Conservation (phyloP, 1,140 invertebrate genomes). For the Monochamus saltuarius region DNA sequence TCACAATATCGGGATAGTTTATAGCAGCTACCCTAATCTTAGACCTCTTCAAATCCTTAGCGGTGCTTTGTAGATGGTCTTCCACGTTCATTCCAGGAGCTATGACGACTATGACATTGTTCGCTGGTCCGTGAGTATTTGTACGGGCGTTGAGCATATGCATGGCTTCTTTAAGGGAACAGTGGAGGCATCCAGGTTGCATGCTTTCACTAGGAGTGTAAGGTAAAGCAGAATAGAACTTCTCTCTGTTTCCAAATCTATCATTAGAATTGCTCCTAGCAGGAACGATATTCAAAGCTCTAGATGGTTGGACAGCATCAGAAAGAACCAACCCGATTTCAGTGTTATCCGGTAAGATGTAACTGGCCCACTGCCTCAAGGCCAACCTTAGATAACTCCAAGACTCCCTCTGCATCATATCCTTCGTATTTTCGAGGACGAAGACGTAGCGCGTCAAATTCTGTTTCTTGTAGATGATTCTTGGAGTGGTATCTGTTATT, state of each 20-base stretch:
- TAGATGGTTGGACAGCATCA: constrained; percentile 48
- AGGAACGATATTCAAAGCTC: constrained; percentile 35
- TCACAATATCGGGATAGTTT: constrained; percentile 53
- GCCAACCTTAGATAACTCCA: constrained; percentile 61
- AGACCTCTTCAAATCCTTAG: constrained; percentile 45
- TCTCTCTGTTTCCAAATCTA: constrained; percentile 49
- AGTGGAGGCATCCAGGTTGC: constrained; percentile 54
- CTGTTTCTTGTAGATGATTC: constrained; percentile 54
- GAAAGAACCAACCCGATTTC: constrained; percentile 55
- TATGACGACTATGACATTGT: constrained; percentile 58
- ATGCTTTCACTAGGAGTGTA: constrained; percentile 54
- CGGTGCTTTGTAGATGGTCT: constrained; percentile 41
- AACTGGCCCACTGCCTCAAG: constrained; percentile 59
- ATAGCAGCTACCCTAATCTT: constrained; percentile 54
- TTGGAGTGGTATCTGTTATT: constrained; percentile 48
- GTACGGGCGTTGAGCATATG: constrained; percentile 55
- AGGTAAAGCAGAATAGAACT: constrained; percentile 56
- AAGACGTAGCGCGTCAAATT: constrained; percentile 56
- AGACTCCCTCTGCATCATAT: constrained; percentile 59
- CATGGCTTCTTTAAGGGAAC: constrained; percentile 56
- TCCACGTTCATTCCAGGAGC: constrained; percentile 54
- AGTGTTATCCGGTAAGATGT: constrained; percentile 55
- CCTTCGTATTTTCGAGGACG: constrained; percentile 58
- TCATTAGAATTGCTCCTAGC: constrained; percentile 37
- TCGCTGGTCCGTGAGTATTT: constrained; percentile 51